phyloP scores from a whole-genome alignment of 1,140 invertebrate genomes.

The Bombus impatiens region DNA sequence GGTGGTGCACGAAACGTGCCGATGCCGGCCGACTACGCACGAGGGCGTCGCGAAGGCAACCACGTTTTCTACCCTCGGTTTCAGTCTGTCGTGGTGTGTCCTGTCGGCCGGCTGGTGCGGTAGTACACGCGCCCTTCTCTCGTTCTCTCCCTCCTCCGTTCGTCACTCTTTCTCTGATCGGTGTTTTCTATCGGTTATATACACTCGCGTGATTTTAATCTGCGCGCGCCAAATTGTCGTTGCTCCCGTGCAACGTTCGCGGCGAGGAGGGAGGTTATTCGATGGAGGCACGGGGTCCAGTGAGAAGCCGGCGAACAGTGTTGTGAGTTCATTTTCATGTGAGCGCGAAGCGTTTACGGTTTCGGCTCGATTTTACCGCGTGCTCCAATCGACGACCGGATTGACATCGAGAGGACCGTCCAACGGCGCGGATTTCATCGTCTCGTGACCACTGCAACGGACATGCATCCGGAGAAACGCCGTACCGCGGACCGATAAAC shows the following conservation, averaged over 20 bases:
- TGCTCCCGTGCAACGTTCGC: not conserved
- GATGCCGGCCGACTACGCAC: slow-evolving; percentile 71
- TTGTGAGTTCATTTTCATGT: slow-evolving; percentile 20
- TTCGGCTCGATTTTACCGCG: slow-evolving; percentile 12
- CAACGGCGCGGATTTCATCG: not conserved
- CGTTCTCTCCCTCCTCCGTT: slow-evolving; percentile 46
- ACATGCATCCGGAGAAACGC: slow-evolving; percentile 41
- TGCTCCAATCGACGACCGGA: not conserved
- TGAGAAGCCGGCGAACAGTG: slow-evolving; percentile 37
- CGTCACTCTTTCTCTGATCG: slow-evolving; percentile 25
- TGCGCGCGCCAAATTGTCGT: slow-evolving; percentile 15
- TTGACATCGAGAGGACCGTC: not conserved
- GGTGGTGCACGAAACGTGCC: slow-evolving; percentile 32
- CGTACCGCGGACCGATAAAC: slow-evolving; percentile 58
- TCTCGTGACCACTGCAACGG: not conserved
- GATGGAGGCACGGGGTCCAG: slow-evolving; percentile 15
- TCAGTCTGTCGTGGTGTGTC: slow-evolving; percentile 79
- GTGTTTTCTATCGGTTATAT: slow-evolving; percentile 9
- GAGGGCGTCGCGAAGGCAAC: slow-evolving; percentile 79
- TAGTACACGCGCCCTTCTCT: slow-evolving; percentile 52
- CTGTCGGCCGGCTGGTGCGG: slow-evolving; percentile 57
- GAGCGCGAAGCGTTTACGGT: not conserved
- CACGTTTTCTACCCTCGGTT: slow-evolving; percentile 80
- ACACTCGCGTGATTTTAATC: not conserved
- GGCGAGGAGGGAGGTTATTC: slow-evolving; percentile 15